These are phyloP conservation scores for Pristionchus entomophagus DNA, from an alignment of 2,888 invertebrate species.

Conservation along the genomic window DNA sequence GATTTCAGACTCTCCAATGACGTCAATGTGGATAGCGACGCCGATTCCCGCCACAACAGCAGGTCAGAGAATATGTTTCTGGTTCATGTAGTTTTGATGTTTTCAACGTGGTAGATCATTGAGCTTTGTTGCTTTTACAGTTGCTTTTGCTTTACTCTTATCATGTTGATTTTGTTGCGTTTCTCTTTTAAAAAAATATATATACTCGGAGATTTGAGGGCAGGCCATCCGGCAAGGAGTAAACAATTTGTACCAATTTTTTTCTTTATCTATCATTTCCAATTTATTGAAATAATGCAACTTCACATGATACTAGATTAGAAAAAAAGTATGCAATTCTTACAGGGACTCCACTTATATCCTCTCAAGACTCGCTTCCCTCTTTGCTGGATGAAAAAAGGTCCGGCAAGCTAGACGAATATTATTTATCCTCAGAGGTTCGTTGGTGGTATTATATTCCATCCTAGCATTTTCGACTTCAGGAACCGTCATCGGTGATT, in stretches of 20 bases:
- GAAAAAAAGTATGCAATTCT: too few relatives aligned
- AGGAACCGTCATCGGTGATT: neutral
- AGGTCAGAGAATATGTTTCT: neutral
- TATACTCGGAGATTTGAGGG: too few relatives aligned
- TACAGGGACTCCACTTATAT: neutral
- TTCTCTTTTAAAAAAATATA: too few relatives aligned
- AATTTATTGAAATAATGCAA: too few relatives aligned
- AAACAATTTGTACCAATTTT: too few relatives aligned
- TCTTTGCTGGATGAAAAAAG: neutral
- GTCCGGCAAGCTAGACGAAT: neutral
- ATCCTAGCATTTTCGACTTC: neutral
- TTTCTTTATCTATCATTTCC: too few relatives aligned
- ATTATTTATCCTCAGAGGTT: neutral
- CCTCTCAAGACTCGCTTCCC: neutral
- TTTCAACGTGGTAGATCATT: neutral
- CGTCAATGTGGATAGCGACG: constrained; percentile 12
- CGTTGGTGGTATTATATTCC: too few relatives aligned
- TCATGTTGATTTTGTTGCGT: too few relatives aligned
- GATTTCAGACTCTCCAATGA: neutral
- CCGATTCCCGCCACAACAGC: constrained; percentile 14
- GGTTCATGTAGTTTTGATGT: neutral
- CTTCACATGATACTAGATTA: too few relatives aligned
- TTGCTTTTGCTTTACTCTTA: too few relatives aligned
- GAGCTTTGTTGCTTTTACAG: too few relatives aligned
- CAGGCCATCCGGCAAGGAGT: too few relatives aligned